Base-by-base conservation (phyloP, 2,888 invertebrate species). In the Trissonchulus latispiculum region DNA sequence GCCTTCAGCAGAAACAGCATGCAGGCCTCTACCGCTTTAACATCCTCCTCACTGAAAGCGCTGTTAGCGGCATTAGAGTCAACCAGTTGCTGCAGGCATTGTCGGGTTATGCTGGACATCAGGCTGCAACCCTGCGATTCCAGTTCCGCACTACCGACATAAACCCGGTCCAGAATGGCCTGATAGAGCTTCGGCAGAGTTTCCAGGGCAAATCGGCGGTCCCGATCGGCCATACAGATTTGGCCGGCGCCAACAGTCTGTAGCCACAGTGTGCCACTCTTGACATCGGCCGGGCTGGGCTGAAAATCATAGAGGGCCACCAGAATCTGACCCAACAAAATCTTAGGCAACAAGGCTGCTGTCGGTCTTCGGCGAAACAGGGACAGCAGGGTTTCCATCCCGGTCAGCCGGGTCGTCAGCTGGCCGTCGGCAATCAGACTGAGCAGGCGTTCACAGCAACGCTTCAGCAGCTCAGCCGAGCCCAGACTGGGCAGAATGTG, bases 351-450 rank as follows among this genome's bases (percentile, higher is more conserved):
- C 35, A 78, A 77, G 23, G 77, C 77, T 36, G 79, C 79, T 61
- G 76, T 77, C 67, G 80, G 80, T 72, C 79, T 79, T 35, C 77
- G 75, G 73, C 78, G 77, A 1, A 80, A 75, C 29, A 79, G 75
- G 18, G 78, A 74, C 70, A 79, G 77, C 48, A 80, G 76, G 62
- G 79, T 79, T 75, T 80, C 80, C 28, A 80, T 75, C 32, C 79
- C 78, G 1, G 79, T 77, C 23, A 48, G 23, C 8, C 48, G 48
- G 48, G 23, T 23, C 8, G 48, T 23, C 8, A 8, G 8, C 8
- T 48, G 8, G 48, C 48, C 23, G 48, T 48, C 48, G 23, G 48
- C 48, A 8, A 48, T 15, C 8, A 48, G 48, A 23, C 48, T 23
- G 23, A 48, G 48, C 48, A 48, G 8, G 48, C 48, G 23, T 23